A percentile compares a stretch with the other conserved stretches of the same genome.
These are phyloP conservation scores for Pristionchus exspectatus DNA, from an alignment of 2,888 invertebrate species.

Conservation along the genomic window DNA sequence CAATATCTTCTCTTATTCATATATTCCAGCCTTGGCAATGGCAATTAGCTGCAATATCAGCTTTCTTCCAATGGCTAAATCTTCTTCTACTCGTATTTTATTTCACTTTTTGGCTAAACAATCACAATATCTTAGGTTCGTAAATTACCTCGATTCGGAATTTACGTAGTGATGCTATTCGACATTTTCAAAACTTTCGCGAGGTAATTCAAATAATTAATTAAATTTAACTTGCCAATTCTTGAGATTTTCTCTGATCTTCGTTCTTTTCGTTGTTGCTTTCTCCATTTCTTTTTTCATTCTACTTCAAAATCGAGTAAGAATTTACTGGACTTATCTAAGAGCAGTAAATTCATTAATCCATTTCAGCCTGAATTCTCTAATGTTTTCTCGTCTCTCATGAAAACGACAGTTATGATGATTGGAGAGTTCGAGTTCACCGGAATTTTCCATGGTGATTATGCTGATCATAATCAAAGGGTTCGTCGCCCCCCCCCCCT, in stretches of 20 bases:
- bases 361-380: constrained; percentile 75
- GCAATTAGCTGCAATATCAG: constrained; percentile 52
- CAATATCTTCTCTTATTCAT: no score
- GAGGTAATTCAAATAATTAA: no score
- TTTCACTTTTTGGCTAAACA: constrained; percentile 52
- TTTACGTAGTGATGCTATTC: constrained; percentile 75
- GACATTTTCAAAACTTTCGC: constrained; percentile 77
- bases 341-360: not conserved
- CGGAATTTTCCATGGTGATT: constrained; percentile 77
- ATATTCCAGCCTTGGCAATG: no score
- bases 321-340: not conserved
- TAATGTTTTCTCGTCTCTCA: constrained; percentile 72
- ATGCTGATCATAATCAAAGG: not conserved
- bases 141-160: constrained; percentile 71
- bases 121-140: constrained; percentile 58
- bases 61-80: constrained; percentile 81
- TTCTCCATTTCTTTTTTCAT: constrained; percentile 72
- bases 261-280: constrained; percentile 79
- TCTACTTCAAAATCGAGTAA: constrained; percentile 74
- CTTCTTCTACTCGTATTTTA: constrained; percentile 79
- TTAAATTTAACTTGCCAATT: no score
- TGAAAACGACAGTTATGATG: constrained; percentile 80
- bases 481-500: no score
- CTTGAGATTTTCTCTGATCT: constrained; percentile 74
- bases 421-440: constrained; percentile 80